Evolutionary conservation across 2,113 vertebrate species (phyloP), one percentile per base, ranked within the genome.

Genomic region (Osmerus mordax): DNA sequence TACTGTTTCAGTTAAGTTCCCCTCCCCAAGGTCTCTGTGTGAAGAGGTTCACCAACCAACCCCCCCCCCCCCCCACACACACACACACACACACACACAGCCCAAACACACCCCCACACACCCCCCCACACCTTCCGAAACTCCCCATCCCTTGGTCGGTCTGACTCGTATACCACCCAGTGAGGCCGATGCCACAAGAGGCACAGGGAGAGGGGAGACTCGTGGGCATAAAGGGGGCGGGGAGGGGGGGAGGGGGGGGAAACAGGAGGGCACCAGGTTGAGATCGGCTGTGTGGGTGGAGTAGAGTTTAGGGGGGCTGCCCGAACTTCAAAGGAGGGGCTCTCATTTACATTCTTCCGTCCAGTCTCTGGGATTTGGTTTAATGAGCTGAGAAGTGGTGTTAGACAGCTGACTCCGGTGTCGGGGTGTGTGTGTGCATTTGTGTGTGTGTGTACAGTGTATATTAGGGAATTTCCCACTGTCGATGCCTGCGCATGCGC

Each of bases 1-100:
- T 95, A 95, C 92, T 83, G 91, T 96, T 98, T 95, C 94, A 95
- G 89, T 92, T 89, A 93, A 23, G 61, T 54, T 13, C 66, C 93
- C 89, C 94, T 91, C 92, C 81, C 92, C 90, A 93, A 95, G 94
- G 94, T 93, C 80, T 81, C 91, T 85, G 89, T 92, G 91, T 91
- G 85, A 89, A 91, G 89, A 84, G 90, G 77, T 90, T 93, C 92
- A 87, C 88, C 90, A 91, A 72, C 74, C 21, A 79, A 91, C 59
- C 23, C 25, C 13, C 59, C 23, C 25, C 12, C 5, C 16, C 4
- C n/a, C 4, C 2, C 54, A 56, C 54, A 56, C 14, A 56, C 15
- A n/a, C 41, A 12, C 41, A 11, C 41, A 36, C 41, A 9, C 2
- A 9, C 36, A 9, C 36, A 41, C 36, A 41, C 32, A 3, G 1